These are phyloP conservation scores for Apantesis nais DNA, from an alignment of 2,888 invertebrate genomes.

Conservation along the genomic window DNA sequence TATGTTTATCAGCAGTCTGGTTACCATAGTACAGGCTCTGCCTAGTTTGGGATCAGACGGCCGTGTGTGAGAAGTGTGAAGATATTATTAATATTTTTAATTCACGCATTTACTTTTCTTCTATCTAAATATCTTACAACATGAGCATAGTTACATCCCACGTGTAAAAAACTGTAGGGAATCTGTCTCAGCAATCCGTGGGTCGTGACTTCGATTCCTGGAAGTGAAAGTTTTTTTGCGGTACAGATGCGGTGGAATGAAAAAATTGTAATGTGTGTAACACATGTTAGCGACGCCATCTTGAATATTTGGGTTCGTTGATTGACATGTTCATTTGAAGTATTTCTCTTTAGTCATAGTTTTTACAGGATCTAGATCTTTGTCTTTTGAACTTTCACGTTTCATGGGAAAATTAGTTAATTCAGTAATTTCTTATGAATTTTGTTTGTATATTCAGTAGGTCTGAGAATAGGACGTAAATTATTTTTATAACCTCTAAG, in stretches of 20 bases:
- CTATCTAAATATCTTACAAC: neutral
- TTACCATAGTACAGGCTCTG: too few species aligned
- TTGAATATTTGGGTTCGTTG: slow-evolving; percentile 23
- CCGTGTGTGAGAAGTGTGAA: too few species aligned
- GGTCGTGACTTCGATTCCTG: slow-evolving; percentile 52
- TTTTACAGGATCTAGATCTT: neutral
- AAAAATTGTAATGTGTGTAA: slow-evolving; percentile 41
- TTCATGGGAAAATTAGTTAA: neutral
- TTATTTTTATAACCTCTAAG: too few species aligned
- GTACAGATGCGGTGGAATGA: slow-evolving; percentile 30
- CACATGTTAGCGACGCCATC: slow-evolving; percentile 41
- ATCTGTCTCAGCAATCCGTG: slow-evolving; percentile 20
- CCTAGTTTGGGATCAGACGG: too few species aligned
- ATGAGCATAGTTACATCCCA: neutral
- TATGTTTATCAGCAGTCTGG: too few species aligned
- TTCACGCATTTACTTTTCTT: neutral
- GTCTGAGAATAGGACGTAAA: too few species aligned
- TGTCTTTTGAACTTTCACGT: neutral
- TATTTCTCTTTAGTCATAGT: neutral
- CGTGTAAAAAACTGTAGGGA: slow-evolving; percentile 11
- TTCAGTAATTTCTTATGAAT: too few species aligned
- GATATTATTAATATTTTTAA: too few species aligned
- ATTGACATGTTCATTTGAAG: slow-evolving; percentile 13
- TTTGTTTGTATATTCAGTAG: too few species aligned
- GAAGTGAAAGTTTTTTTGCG: slow-evolving; percentile 65